Base-by-base conservation (phyloP, 2,888 invertebrate genomes). In the Lasioglossum pauxillum region DNA sequence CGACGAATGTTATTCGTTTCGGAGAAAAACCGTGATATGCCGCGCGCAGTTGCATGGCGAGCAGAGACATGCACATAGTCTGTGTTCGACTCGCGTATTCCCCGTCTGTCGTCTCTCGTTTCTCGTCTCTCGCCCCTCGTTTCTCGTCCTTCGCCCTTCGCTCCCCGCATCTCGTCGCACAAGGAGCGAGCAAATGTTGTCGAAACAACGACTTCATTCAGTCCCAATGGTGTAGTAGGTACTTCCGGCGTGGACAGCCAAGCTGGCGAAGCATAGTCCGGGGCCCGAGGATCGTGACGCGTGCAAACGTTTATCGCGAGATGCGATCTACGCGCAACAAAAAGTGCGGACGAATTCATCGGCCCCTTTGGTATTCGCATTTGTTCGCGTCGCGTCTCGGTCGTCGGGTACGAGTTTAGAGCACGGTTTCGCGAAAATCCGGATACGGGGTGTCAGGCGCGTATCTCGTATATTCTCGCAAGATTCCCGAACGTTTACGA, bases 141-240 rank as follows among this genome's bases (percentile, higher is more conserved):
- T 1, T 7, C 16, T 64, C 16, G 31, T 2, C 31, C 31, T 3
- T 16, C 31, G 16, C 5, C 19, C n/a, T n/a, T 16, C 31, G 27
- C 14, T 5, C 64, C 38, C 19, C 64, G n/a, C 67, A 27, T 57
- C 49, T 31, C 35, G 23, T 46, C 57, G 57, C 57, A n/a, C 57
- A 38, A 67, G 53, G 64, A 79, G 71, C 71, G 67, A 71, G 78
- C 83, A 73, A 85, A 83, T 23, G 80, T 80, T 76, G 72, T 44
- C 84, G 85, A 85, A 86, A 86, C 86, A 86, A 86, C 86, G 85
- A 46, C 75, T 78, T 82, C 86, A 86, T 86, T 86, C 80, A 85
- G 57, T 57, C 72, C 72, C 72, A 38, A 41, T 53, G 82, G 85
- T 78, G 75, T 86, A 86, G 86, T 86, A 86, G 86, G 86, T 86